Base-by-base conservation (phyloP, 2,888 invertebrate genomes). In the Lasioglossum oenotherae region DNA sequence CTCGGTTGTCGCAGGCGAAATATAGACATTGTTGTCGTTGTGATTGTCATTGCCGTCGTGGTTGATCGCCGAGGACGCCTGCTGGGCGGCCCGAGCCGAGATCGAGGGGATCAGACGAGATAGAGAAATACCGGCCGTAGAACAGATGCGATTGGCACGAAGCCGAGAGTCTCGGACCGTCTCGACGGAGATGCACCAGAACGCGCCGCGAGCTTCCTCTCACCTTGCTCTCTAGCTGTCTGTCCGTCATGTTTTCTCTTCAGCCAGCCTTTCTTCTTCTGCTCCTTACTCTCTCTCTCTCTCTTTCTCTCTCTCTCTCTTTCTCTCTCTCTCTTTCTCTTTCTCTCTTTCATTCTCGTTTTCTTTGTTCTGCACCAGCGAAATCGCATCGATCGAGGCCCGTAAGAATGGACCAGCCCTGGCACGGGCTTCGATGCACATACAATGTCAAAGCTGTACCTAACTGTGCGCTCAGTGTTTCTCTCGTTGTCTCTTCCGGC, bases 81-180 rank as follows among this genome's bases (percentile, higher is more conserved):
- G 0, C 8, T 16, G 35, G 19, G 5, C 31, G 35, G 19, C 31
- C 35, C 67, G 67, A 35, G 35, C 35, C 8, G 16, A 67, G 60
- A 60, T 35, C 49, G 35, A 41, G 31, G 41, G 73, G 41, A 76
- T 53, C 75, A 44, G 46, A 44, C 49, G 84, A 60, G 79, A 80
- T 72, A 88, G 77, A 88, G 74, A 85, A 64, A 67, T 49, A 86
- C 77, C 90, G 90, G 90, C 90, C 89, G 90, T 90, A 90, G 78
- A 82, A 84, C 82, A 74, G 53, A 78, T 75, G 49, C 75, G 69
- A 89, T 86, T 90, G 86, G 90, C 89, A 90, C 90, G 87, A 87
- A 84, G 90, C 90, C 87, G 90, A 87, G 82, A 81, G 72, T 85
- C 87, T 85, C 82, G 57, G 71, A 83, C 41, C 76, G 78, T 73